Conservation (phyloP, 2,113 vertebrate genomes). For the Gobius niger region DNA sequence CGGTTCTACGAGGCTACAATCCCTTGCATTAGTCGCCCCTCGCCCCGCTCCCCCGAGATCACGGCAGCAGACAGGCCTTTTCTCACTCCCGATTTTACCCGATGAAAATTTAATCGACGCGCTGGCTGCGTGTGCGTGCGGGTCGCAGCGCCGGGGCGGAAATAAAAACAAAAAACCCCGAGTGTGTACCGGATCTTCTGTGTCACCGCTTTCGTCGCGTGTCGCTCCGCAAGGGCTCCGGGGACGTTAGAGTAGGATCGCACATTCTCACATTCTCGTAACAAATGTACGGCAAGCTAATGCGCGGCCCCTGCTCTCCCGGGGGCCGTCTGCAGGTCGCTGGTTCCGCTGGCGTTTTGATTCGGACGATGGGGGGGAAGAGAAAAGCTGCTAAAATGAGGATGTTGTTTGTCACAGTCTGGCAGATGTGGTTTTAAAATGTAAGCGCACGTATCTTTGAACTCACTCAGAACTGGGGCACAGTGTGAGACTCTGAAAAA, state of each 20-base stretch:
- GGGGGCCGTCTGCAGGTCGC: too few species aligned
- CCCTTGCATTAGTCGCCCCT: constrained; percentile 27
- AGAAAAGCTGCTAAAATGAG: too few species aligned
- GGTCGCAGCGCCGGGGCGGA: too few species aligned
- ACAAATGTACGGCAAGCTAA: not conserved
- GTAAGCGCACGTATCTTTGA: not conserved
- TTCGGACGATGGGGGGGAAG: too few species aligned
- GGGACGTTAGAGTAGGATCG: constrained; percentile 27
- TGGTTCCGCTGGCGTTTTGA: not conserved
- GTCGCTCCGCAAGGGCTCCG: constrained; percentile 50
- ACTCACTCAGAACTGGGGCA: constrained; percentile 2
- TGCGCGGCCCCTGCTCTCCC: too few species aligned
- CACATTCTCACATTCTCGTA: not conserved
- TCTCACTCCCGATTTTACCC: constrained; percentile 50
- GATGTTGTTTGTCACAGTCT: not conserved
- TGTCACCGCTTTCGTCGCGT: constrained; percentile 67
- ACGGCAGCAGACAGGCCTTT: constrained; percentile 49
- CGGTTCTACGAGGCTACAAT: not conserved
- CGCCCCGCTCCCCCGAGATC: constrained; percentile 52
- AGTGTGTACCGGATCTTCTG: constrained; percentile 64
- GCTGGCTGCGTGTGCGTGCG: constrained; percentile 20
- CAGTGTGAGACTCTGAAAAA: not conserved
- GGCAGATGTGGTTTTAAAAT: not conserved
- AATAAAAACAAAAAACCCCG: too few species aligned
- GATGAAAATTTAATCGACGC: constrained; percentile 67